Evolutionary conservation across 2,113 vertebrate species (phyloP), one percentile per base, ranked within the genome.

Genomic region (Dryoscopus gambensis): DNA sequence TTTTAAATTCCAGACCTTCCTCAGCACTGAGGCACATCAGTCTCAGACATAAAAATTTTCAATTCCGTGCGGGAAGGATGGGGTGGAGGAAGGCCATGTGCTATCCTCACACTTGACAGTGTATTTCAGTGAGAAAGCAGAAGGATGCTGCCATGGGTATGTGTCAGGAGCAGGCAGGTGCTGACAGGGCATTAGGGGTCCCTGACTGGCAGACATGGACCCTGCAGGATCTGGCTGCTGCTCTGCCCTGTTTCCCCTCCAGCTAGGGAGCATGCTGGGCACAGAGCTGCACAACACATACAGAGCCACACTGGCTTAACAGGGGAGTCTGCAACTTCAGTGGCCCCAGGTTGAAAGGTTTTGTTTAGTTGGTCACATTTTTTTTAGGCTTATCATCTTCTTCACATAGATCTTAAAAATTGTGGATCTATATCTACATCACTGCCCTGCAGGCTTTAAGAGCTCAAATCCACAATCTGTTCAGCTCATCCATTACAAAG

Each of bases 21-120:
- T 77, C 30, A 64, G n/a, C 21, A 46, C 20, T 40, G 18, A 20
- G 37, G 22, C 20, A 50, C 30, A 44, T 76, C 49, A 40, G 7
- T 53, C 57, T 64, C 52, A 49, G 24, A 37, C 3, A 49, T 1
- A 5, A 83, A 28, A 4, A 12, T 73, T 62, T 89, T 77, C 1
- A 0, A 2, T 20, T 59, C 23, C 0, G 0, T 30, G 2, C n/a
- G 17, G 55, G 31, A 77, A 46, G 14, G 15, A 35, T 40, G 16
- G 2, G 23, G 24, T 18, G 35, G 57, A 86, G 21, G 16, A 56
- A n/a, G 30, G 17, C n/a, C 27, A 2, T n/a, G 27, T 28, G n/a
- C 24, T n/a, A 6, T 49, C 16, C 59, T 73, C 55, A 50, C 20
- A 23, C 30, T 15, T 70, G 17, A 13, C 13, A 46, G 33, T 4